Evolutionary conservation across 2,113 vertebrate genomes (phyloP).

Genomic region (Argyrosomus japonicus): DNA sequence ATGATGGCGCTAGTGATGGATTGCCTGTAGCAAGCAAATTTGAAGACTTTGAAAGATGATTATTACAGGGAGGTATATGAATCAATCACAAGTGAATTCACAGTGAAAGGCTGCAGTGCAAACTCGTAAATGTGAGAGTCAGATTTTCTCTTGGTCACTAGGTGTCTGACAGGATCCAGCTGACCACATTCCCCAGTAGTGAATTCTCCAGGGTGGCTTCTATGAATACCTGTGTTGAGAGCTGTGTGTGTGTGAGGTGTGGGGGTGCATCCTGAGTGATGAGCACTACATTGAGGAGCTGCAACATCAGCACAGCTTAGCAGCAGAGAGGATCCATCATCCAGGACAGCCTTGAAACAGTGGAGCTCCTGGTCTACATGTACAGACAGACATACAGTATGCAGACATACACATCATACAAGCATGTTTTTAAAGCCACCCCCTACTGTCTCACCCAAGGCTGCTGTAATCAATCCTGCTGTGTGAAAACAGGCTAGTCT

Average conservation of each 20-base stretch:
- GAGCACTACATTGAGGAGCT: constrained; percentile 51
- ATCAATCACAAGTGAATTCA: background rate
- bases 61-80: background rate
- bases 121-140: background rate
- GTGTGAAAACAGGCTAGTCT: background rate
- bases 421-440: constrained; percentile 47
- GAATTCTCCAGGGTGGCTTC: constrained; percentile 17
- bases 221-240: constrained; percentile 12
- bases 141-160: constrained; percentile 18
- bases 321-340: constrained; percentile 79
- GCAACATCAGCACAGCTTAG: constrained; percentile 70
- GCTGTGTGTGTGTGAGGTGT: constrained; percentile 1
- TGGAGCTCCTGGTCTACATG: constrained; percentile 37
- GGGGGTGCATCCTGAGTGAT: constrained; percentile 59
- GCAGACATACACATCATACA: constrained; percentile 20
- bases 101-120: background rate
- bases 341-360: constrained; percentile 54
- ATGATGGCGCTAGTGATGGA: background rate
- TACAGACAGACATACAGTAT: constrained; percentile 10
- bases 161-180: constrained; percentile 15
- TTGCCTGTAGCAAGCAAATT: background rate
- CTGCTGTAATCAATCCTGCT: constrained; percentile 65
- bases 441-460: constrained; percentile 42
- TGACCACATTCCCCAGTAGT: background rate
- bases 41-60: background rate